phyloP scores from a whole-genome alignment of 1,140 invertebrate species.

The Gonatopus flavifemur region DNA sequence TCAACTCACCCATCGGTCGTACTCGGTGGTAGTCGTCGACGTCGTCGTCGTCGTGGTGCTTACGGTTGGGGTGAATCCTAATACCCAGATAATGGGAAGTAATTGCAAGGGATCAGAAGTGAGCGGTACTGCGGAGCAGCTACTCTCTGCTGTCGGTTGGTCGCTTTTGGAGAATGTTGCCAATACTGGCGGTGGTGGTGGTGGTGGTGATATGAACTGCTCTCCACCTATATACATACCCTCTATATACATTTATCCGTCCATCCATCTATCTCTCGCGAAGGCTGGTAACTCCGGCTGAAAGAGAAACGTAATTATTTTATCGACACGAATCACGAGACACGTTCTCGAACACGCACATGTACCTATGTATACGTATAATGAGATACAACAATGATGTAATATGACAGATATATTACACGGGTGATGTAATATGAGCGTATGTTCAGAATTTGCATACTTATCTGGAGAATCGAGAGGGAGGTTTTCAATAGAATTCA shows the following conservation, averaged over 20 bases:
- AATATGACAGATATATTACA: too few relatives aligned
- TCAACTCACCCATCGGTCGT: too few relatives aligned
- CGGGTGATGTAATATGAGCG: too few relatives aligned
- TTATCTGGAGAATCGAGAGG: too few relatives aligned
- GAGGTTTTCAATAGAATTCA: too few relatives aligned
- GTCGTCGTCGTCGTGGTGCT: too few relatives aligned
- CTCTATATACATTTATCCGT: neutral
- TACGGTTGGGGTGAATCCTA: constrained; percentile 56
- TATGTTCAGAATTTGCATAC: too few relatives aligned
- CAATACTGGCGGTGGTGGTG: constrained; percentile 4
- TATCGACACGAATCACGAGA: constrained; percentile 52
- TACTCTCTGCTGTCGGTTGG: constrained; percentile 37
- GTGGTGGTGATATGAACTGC: constrained; percentile 11
- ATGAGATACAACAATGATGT: too few relatives aligned
- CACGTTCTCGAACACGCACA: constrained; percentile 49
- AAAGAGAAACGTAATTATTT: constrained; percentile 46
- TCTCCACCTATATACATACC: neutral
- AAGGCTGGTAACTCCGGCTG: too few relatives aligned
- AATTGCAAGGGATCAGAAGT: constrained; percentile 58
- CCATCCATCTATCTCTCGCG: constrained; percentile 11
- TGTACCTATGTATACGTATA: too few relatives aligned
- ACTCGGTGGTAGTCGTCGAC: too few relatives aligned
- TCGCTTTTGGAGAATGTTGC: constrained; percentile 9
- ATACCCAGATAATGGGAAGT: constrained; percentile 60
- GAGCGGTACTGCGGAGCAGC: constrained; percentile 35